Evolutionary conservation across 1,140 invertebrate genomes (phyloP), one percentile per base, ranked within the genome.

Genomic region (Bilobella aurantiaca): DNA sequence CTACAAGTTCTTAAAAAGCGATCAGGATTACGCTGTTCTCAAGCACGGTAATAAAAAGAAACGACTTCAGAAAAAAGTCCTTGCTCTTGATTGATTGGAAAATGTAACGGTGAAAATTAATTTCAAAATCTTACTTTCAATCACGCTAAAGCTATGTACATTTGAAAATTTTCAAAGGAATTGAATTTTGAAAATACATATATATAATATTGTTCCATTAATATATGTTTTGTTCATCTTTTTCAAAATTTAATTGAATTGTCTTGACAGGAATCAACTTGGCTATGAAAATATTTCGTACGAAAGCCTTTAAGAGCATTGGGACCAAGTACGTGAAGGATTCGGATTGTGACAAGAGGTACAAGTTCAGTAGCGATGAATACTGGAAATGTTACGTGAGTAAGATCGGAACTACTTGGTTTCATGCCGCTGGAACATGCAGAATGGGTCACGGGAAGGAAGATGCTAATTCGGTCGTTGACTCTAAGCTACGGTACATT

Each of bases 251-350:
- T 53, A 57, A 63, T 29, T 5, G 42, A 57, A 57, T 49, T 16
- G 3, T 31, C 16, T 59, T 60, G 29, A 31, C 29, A 66, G 68
- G 42, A 23, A 56, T 64, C 3, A 47, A 58, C 31, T 46, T 58
- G 14, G 31, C 53, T 1, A 1, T 76, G 18, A 68, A 76, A 23
- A 29, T 81, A 1, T 69, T 74, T 0, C 67, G 77, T 25, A 66
- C 77, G 0, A 62, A 65, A 1, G 67, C 72, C 0, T 70, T 80
- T 67, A 63, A 27, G 70, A 75, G 14, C 66, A 73, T 62, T 27
- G 68, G 69, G 1, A 58, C 79, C 3, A 70, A 59, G 18, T 62
- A 75, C 2, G 31, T 69, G 1, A 60, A 49, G 8, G 27, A 57
- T 1, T 64, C 63, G 0, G 8, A 73, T 14, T 12, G 59, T 1